Evolutionary conservation across 2,797 vertebrate species (phyloP), one percentile per base, ranked within the genome.

Genomic region (Tachyglossus aculeatus): DNA sequence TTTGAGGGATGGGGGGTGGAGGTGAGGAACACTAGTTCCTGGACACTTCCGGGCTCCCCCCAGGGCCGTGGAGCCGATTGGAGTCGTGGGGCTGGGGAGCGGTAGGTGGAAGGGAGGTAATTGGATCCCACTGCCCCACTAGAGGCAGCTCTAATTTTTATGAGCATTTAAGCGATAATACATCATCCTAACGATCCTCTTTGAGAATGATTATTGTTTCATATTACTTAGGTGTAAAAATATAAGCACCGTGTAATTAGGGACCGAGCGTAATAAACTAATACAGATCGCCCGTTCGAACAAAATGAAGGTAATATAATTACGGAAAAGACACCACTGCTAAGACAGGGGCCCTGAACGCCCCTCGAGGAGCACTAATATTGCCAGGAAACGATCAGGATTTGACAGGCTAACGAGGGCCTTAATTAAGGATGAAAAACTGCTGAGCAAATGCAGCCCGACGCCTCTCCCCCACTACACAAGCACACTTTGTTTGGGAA

Each of bases 401-500:
- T 77, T 87, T 93, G 93, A 94, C 93, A 93, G 92, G 89, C 90
- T 94, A 94, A 94, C 84, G 75, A 93, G 93, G 83, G 84, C 85
- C 88, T 90, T 93, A 93, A 94, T 94, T 94, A 94, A 93, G 85
- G 88, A 91, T 91, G 93, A 94, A 89, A 90, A 91, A 93, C 89
- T 80, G 91, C 88, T 22, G 78, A 80, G 74, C 79, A 74, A 87
- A 89, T 2, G 50, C 68, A 5, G 67, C 21, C 64, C 81, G 83
- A 89, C 92, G 91, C 80, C 90, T 64, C 72, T 71, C 45, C 72
- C 71, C 25, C 25, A 44, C 40, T 77, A 39, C 59, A 74, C 67
- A n/a, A n/a, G n/a, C n/a, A n/a, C n/a, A n/a, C 45, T 75, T 47
- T n/a, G 66, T 81, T 86, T 81, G 63, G 9, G 18, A 56, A 67